phyloP scores from a whole-genome alignment of 2,888 invertebrate genomes.

The Prosapia bicincta region DNA sequence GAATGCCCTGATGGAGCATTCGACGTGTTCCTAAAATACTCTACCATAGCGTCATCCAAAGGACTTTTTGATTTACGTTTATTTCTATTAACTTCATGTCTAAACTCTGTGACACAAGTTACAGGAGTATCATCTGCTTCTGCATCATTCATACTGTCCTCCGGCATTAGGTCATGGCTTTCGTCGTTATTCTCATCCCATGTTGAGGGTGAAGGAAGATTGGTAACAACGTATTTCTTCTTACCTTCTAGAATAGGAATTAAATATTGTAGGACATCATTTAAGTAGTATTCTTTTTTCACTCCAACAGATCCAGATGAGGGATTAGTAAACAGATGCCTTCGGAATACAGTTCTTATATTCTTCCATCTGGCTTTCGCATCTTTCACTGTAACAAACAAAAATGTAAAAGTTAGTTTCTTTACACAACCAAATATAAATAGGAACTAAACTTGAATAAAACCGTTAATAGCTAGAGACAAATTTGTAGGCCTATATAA shows the following conservation, averaged over 20 bases:
- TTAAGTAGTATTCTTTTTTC: neutral
- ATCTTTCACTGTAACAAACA: conserved; percentile 6
- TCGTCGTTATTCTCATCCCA: neutral
- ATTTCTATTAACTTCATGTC: neutral
- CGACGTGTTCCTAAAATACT: neutral
- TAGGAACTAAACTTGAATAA: neutral
- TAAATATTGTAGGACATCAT: no score
- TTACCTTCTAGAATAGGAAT: neutral
- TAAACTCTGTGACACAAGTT: neutral
- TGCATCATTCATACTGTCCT: neutral
- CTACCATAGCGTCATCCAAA: neutral
- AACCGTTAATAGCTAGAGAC: neutral
- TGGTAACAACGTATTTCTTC: neutral
- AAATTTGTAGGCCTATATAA: neutral
- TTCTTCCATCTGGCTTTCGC: neutral
- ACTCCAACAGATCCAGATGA: neutral
- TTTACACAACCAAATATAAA: neutral
- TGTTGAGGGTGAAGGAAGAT: neutral
- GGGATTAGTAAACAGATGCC: neutral
- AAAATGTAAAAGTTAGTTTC: neutral
- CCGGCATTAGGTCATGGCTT: neutral
- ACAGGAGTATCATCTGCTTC: conserved; percentile 1
- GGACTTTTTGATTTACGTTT: conserved; percentile 1
- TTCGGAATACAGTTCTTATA: neutral
- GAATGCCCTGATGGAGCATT: neutral